phyloP scores from a whole-genome alignment of 2,797 vertebrate species.

The Coluber constrictor region DNA sequence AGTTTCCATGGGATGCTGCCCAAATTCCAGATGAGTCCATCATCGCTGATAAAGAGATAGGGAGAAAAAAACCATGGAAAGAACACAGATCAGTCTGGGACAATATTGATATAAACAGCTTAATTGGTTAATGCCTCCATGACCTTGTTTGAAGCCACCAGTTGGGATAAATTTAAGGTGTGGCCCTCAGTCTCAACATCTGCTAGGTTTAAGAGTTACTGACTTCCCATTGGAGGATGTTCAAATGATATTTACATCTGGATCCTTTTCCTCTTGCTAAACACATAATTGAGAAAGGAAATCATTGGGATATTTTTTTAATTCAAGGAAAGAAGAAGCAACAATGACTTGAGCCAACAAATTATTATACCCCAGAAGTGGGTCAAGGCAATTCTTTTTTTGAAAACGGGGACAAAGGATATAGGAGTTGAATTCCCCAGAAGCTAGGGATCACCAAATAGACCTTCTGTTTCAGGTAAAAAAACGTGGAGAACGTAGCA shows the following conservation, averaged over 20 bases:
- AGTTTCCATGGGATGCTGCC: not conserved
- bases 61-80: not conserved
- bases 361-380: not conserved
- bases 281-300: not conserved
- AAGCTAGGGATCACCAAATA: not conserved
- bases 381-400: not conserved
- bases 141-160: constrained; percentile 40
- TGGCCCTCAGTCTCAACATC: not conserved
- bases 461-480: not conserved
- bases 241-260: not conserved
- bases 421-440: not conserved
- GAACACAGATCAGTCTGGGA: not conserved
- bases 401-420: not conserved
- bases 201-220: rapidly evolving
- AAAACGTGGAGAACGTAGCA: too few relatives aligned
- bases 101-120: not conserved
- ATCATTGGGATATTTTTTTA: not conserved
- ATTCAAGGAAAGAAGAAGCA: not conserved
- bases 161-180: constrained; percentile 10
- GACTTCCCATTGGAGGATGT: not conserved
- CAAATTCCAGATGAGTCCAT: not conserved
- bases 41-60: not conserved
- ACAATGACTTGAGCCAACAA: not conserved
- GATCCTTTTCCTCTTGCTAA: rapidly evolving
- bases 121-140: not conserved